phyloP scores from a whole-genome alignment of 2,888 invertebrate genomes.

The Tribolium freemani region DNA sequence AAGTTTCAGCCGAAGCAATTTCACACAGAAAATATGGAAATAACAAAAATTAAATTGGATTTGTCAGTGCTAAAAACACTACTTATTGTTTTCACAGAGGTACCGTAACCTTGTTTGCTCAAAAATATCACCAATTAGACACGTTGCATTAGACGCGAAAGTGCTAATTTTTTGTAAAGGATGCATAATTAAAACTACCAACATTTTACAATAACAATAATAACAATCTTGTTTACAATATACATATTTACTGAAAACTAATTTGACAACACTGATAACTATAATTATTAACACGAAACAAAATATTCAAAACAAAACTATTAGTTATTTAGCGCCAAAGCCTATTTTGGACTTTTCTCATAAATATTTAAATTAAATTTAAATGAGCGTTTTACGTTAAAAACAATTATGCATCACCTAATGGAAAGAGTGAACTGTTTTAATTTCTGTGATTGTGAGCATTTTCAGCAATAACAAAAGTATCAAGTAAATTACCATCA shows the following conservation, averaged over 20 bases:
- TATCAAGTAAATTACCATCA: neutral
- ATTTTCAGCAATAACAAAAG: neutral
- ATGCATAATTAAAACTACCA: constrained; percentile 17
- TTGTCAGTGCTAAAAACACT: constrained; percentile 18
- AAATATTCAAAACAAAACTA: neutral
- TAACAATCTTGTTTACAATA: constrained; percentile 23
- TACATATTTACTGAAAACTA: constrained; percentile 17
- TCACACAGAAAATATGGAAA: constrained; percentile 53
- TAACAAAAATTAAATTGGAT: constrained; percentile 56
- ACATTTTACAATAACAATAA: constrained; percentile 20
- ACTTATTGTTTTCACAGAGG: too few relatives aligned
- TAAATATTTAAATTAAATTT: neutral
- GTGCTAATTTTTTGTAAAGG: constrained; percentile 26
- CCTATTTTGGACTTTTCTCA: neutral
- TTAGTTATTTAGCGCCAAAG: neutral
- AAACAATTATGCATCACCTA: neutral
- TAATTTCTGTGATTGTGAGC: too few relatives aligned
- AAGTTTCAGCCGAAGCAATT: constrained; percentile 51
- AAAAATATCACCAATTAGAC: constrained; percentile 26
- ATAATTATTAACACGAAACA: constrained; percentile 3
- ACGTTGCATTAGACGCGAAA: neutral
- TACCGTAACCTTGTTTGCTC: neutral
- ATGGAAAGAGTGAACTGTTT: neutral
- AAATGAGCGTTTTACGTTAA: neutral
- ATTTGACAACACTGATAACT: constrained; percentile 22